Conservation (phyloP, 2,888 invertebrate species). For the Scaptomyza tumidula region DNA sequence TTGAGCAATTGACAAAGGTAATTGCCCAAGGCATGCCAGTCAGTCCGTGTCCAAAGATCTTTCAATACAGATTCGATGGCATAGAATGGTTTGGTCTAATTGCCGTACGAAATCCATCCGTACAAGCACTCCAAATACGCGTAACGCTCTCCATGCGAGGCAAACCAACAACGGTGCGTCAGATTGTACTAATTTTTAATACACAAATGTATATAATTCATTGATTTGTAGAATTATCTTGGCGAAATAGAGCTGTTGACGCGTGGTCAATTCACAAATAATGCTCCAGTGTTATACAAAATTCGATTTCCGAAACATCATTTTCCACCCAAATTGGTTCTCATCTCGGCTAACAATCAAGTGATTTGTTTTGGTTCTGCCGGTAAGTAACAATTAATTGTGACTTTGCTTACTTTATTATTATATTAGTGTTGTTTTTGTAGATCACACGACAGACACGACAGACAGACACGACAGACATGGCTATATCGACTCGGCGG, state of each 20-base stretch:
- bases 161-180: conserved; percentile 81
- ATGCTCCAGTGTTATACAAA: conserved; percentile 85
- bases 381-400: conserved; percentile 74
- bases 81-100: conserved; percentile 84
- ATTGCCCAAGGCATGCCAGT: conserved; percentile 79
- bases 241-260: conserved; percentile 86
- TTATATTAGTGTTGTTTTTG: background rate
- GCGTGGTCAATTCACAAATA: conserved; percentile 81
- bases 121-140: conserved; percentile 76
- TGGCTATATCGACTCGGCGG: too few species aligned
- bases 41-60: conserved; percentile 83
- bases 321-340: conserved; percentile 86
- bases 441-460: too few species aligned
- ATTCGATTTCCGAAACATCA: conserved; percentile 87
- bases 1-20: conserved; percentile 62
- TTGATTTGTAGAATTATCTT: conserved; percentile 85
- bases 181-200: too few species aligned
- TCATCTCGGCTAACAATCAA: conserved; percentile 86
- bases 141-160: conserved; percentile 82
- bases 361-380: conserved; percentile 86
- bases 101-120: conserved; percentile 80
- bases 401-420: too few species aligned
- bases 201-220: background rate
- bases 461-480: too few species aligned
- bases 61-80: conserved; percentile 84